Conservation (phyloP, 2,797 vertebrate genomes). For the Pseudochromis fuscus region DNA sequence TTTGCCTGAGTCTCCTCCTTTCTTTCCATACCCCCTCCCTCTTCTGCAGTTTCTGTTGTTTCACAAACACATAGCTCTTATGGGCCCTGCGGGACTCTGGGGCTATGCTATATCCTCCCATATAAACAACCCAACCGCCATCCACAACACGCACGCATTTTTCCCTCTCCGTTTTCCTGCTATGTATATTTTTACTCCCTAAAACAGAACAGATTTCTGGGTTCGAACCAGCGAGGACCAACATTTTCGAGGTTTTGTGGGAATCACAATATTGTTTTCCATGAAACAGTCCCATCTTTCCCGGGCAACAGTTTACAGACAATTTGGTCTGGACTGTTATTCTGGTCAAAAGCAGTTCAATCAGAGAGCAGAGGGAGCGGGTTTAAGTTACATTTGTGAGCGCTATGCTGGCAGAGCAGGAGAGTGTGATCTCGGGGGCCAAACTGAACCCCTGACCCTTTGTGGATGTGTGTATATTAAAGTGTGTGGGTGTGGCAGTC, state of each 20-base stretch:
- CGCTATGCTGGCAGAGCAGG: constrained; percentile 46
- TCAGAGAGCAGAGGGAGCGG: constrained; percentile 49
- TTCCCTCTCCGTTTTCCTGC: constrained; percentile 54
- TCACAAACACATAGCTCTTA: constrained; percentile 75
- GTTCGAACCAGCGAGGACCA: constrained; percentile 49
- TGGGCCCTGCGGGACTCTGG: constrained; percentile 67
- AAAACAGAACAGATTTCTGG: constrained; percentile 63
- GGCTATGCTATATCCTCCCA: constrained; percentile 77
- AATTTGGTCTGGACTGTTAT: constrained; percentile 71
- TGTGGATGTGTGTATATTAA: constrained; percentile 8
- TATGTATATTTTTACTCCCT: constrained; percentile 74
- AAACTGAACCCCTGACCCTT: constrained; percentile 62
- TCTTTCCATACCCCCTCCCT: constrained; percentile 57
- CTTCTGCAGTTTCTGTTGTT: constrained; percentile 73
- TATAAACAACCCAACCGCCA: constrained; percentile 77
- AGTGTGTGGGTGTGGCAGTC: background rate
- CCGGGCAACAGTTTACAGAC: constrained; percentile 70
- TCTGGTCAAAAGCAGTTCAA: constrained; percentile 71
- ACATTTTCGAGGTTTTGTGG: constrained; percentile 66
- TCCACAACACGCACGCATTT: constrained; percentile 71
- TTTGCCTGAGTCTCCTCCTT: constrained; percentile 42
- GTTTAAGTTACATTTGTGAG: constrained; percentile 67
- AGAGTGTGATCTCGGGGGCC: constrained; percentile 41
- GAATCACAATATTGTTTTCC: constrained; percentile 78
- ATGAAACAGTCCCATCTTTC: constrained; percentile 55